Evolutionary conservation across 2,113 vertebrate genomes (phyloP).

Genomic region (Meriones unguiculatus): DNA sequence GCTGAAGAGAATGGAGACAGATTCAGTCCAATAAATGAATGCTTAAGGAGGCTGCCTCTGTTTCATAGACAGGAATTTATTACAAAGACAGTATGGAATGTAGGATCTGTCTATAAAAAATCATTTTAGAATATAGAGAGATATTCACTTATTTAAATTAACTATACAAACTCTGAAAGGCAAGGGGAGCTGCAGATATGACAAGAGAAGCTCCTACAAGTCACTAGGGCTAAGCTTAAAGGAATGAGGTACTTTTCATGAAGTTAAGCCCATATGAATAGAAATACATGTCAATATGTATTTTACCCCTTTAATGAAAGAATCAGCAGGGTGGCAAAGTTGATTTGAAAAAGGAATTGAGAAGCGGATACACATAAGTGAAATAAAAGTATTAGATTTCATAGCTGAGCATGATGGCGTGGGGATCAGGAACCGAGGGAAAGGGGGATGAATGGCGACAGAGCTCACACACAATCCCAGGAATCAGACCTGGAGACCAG

Average conservation of each 20-base stretch:
- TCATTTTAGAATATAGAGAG: not conserved
- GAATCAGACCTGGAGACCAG: too few species aligned
- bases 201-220: not conserved
- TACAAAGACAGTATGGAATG: not conserved
- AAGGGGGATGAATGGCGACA: too few species aligned
- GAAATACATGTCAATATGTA: not conserved
- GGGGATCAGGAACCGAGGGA: too few species aligned
- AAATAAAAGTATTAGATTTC: not conserved
- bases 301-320: constrained; percentile 53
- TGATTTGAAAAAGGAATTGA: not conserved
- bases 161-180: constrained; percentile 21
- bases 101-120: constrained; percentile 17
- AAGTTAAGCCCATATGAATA: not conserved
- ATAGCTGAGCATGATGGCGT: not conserved
- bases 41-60: constrained; percentile 43
- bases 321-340: not conserved
- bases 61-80: constrained; percentile 16
- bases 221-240: constrained; percentile 31
- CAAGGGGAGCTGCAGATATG: not conserved
- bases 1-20: constrained; percentile 58
- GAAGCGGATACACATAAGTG: not conserved
- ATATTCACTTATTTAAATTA: constrained; percentile 41
- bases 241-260: not conserved
- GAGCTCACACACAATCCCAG: too few species aligned
- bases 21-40: constrained; percentile 36